Evolutionary conservation across 2,888 invertebrate species (phyloP), one percentile per base, ranked within the genome.

Genomic region (Morpho helenor): DNA sequence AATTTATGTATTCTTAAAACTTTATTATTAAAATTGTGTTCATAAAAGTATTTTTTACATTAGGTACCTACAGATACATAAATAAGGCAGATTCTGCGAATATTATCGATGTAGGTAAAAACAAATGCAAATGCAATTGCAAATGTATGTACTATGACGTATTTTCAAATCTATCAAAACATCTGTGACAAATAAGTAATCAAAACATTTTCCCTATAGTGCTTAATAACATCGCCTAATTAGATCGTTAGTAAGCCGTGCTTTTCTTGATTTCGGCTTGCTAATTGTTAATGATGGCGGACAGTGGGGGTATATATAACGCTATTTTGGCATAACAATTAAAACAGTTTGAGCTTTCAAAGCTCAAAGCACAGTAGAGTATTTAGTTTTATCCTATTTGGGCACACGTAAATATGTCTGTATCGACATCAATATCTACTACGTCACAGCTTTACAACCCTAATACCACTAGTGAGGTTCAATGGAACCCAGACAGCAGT

Each of bases 251-350:
- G 60, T 60, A 63, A 62, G 64, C 50, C 52, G 59, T 60, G 58
- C 61, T 63, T 62, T 62, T 52, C 59, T 60, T 60, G 46, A 50
- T 49, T 53, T 52, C 39, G 47, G 41, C 53, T 41, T 49, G 51
- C 53, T 64, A 63, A 66, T 65, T 59, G 62, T 41, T 57, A 57
- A 62, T 59, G 55, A 49, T 42, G 60, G 56, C 65, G 10, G 39
- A 22, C 63, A 63, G 69, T 61, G 63, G 69, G 67, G 62, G 56
- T 68, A 69, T 82, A 83, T 83, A 82, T 79, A 82, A 72, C 63
- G 62, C 70, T 70, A 66, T 69, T 63, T 63, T 63, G 66, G 63
- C 64, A 52, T 68, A 68, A 64, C 61, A 63, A 67, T 73, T 69
- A 80, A 71, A 73, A 66, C 65, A 65, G 61, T 52, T 70, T 65